Evolutionary conservation across 1,140 invertebrate genomes (phyloP).

Genomic region (Chymomyza costata): DNA sequence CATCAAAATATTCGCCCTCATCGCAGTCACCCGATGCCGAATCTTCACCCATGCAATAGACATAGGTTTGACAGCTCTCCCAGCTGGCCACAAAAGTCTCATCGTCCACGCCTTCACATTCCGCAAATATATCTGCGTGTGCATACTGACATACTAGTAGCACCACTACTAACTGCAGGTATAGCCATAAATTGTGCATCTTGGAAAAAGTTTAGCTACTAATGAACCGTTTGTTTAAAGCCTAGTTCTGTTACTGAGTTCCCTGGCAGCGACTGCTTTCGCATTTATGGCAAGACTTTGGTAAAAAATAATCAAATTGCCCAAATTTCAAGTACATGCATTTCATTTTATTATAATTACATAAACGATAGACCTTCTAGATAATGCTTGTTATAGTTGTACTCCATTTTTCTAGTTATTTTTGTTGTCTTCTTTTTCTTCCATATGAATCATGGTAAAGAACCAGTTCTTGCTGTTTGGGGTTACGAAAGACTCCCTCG

Average conservation of each 20-base stretch:
- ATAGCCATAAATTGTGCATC: constrained; percentile 40
- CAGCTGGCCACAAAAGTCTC: constrained; percentile 54
- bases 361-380: constrained; percentile 26
- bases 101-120: constrained; percentile 35
- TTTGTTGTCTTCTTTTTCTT: too few species aligned
- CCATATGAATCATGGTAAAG: too few species aligned
- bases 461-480: too few species aligned
- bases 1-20: constrained; percentile 57
- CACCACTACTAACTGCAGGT: constrained; percentile 13
- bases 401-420: constrained; percentile 30
- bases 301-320: too few species aligned
- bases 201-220: too few species aligned
- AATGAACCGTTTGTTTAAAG: too few species aligned
- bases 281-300: constrained; percentile 38
- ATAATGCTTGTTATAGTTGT: constrained; percentile 16
- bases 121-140: constrained; percentile 43
- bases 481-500: too few species aligned
- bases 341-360: too few species aligned
- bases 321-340: too few species aligned
- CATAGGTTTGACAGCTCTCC: constrained; percentile 54
- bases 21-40: constrained; percentile 52
- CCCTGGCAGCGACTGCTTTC: constrained; percentile 1
- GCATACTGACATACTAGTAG: constrained; percentile 7
- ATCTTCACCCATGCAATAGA: constrained; percentile 62
- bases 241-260: constrained; percentile 40